Conservation (phyloP, 2,113 vertebrate genomes). For the Pimephales promelas region DNA sequence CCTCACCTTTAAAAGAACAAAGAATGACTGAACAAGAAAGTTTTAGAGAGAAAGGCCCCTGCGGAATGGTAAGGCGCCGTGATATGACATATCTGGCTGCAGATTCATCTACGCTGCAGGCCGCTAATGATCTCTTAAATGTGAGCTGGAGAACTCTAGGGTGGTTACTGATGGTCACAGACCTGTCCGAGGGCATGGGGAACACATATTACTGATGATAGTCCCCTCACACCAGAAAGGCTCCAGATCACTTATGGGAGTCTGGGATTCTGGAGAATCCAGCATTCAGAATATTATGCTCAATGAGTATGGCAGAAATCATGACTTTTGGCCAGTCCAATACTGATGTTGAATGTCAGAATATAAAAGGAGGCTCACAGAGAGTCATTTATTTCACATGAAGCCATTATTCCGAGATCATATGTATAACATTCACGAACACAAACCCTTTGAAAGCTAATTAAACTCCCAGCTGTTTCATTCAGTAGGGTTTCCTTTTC, state of each 20-base stretch:
- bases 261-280: conserved; percentile 29
- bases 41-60: neutral
- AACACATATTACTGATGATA: conserved; percentile 48
- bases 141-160: neutral
- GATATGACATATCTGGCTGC: conserved; percentile 16
- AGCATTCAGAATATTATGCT: neutral
- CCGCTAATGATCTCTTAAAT: conserved; percentile 18
- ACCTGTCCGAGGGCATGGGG: neutral
- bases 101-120: neutral
- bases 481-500: conserved; percentile 55
- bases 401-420: conserved; percentile 7
- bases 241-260: conserved; percentile 29
- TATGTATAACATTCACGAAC: conserved; percentile 1
- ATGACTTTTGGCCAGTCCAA: neutral
- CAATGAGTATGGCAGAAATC: conserved; percentile 23
- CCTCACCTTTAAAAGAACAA: neutral
- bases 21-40: conserved; percentile 5
- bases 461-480: conserved; percentile 60
- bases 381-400: conserved; percentile 21
- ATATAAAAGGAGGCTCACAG: neutral
- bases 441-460: conserved; percentile 50
- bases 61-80: neutral
- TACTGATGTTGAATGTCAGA: conserved; percentile 10
- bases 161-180: conserved; percentile 19
- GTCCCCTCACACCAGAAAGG: conserved; percentile 10